Base-by-base conservation (phyloP, 1,140 invertebrate genomes). In the Drosophila santomea region DNA sequence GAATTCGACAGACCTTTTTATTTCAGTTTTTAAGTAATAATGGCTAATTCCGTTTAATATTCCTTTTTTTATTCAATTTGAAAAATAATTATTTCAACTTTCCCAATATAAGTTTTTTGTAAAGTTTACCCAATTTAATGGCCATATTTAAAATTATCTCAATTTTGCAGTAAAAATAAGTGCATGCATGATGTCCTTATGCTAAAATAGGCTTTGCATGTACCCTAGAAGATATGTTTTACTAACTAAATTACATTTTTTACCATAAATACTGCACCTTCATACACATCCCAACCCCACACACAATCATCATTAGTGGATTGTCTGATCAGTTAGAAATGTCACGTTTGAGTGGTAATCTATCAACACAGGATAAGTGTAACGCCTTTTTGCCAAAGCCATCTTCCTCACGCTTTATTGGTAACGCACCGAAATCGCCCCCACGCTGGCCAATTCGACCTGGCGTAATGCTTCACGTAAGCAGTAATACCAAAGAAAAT, bases 391-490 rank as follows among this genome's bases (percentile, higher is more conserved):
- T 75, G 36, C 36, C 47, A 55, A 63, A 77, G 38, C 67, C 67
- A 47, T 54, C 78, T 51, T 62, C 59, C n/a, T 63, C 51, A n/a
- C 57, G 55, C 12, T 14, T 45, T 48, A 47, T 54, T 67, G 71
- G 62, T 38, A 75, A 80, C 51, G 58, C 76, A 56, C 86, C 93
- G 36, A 95, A 94, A 75, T 95, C 94, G 92, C 95, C 95, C 14
- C 95, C 94, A 73, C 96, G 97, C 82, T 98, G 97, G 97, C 97
- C 97, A 28, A 93, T 97, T 61, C 96, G 97, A 85, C 97, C 97
- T 2, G 97, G 97, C 32, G 97, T 98, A 45, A 94, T 97, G 79
- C 96, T 97, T 47, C 97, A 97, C 93, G 96, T 97, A 39, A 97
- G 97, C 74, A 89, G 78, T 56, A 90, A 92, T 55, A 92, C 91